A percentile compares a stretch with the other conserved stretches of the same genome.
These are phyloP conservation scores for Aphrocallistes beatrix DNA, from an alignment of 37 sponge, comb jelly and placozoan genomes.

Conservation along the genomic window DNA sequence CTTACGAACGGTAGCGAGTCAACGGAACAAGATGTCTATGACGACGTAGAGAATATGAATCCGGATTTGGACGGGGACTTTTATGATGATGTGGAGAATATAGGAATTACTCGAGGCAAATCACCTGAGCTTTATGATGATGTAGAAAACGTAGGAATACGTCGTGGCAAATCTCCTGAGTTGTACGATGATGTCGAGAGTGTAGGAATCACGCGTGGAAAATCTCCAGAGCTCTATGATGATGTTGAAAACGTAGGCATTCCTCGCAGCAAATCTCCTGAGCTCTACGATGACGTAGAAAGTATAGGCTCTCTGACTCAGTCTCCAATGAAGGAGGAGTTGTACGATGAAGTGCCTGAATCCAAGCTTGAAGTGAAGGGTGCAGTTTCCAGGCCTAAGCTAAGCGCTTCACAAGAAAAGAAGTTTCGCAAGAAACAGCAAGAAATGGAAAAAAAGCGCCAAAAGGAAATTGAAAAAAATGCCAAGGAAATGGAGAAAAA, in stretches of 20 bases:
- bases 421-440: neutral
- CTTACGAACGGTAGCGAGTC: neutral
- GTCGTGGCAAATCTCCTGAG: neutral
- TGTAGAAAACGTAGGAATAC: neutral
- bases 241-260: neutral
- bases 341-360: neutral
- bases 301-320: too few species aligned
- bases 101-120: neutral
- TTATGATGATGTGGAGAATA: neutral
- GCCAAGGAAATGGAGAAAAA: neutral
- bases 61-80: neutral
- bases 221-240: neutral
- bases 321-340: too few species aligned
- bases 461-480: neutral
- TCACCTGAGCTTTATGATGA: neutral
- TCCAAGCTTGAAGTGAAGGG: too few species aligned
- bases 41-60: constrained; percentile 8
- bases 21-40: neutral
- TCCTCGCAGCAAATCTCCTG: neutral
- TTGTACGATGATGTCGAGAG: neutral
- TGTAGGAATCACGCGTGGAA: neutral
- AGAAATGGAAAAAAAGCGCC: neutral
- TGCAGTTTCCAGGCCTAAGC: neutral
- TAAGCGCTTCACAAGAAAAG: neutral
- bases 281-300: neutral